Evolutionary conservation across 1,140 invertebrate genomes (phyloP).

Genomic region (Myzus persicae): DNA sequence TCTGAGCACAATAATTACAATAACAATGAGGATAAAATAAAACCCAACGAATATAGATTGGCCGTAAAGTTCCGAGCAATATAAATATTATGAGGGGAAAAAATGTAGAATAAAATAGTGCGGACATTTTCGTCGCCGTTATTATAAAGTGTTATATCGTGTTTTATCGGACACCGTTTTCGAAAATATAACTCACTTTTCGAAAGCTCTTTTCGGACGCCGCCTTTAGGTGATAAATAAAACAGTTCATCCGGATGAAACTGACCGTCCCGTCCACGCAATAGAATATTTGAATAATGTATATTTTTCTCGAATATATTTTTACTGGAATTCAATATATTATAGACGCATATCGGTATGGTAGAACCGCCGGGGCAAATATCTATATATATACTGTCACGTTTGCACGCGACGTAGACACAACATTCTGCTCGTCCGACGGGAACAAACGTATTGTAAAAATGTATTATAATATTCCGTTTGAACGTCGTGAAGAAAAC

Average conservation of each 20-base stretch:
- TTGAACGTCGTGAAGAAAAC: neutral
- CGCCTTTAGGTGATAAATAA: neutral
- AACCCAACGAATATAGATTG: neutral
- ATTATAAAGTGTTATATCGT: neutral
- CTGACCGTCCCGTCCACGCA: neutral
- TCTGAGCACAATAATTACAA: neutral
- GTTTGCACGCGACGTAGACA: neutral
- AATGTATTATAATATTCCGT: neutral
- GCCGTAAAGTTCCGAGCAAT: neutral
- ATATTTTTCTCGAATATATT: neutral
- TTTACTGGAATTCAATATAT: neutral
- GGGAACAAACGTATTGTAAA: neutral
- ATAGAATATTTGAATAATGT: constrained; percentile 14
- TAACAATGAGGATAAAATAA: neutral
- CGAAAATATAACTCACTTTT: neutral
- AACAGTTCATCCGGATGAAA: neutral
- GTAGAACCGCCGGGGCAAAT: neutral
- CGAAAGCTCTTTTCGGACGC: neutral
- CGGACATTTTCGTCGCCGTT: neutral
- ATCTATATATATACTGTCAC: neutral
- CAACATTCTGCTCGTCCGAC: neutral
- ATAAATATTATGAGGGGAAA: neutral
- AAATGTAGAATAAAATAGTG: neutral
- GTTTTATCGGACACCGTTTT: neutral
- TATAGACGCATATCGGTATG: neutral